Conservation (phyloP, 2,797 vertebrate species). For the Myotis findleyi region DNA sequence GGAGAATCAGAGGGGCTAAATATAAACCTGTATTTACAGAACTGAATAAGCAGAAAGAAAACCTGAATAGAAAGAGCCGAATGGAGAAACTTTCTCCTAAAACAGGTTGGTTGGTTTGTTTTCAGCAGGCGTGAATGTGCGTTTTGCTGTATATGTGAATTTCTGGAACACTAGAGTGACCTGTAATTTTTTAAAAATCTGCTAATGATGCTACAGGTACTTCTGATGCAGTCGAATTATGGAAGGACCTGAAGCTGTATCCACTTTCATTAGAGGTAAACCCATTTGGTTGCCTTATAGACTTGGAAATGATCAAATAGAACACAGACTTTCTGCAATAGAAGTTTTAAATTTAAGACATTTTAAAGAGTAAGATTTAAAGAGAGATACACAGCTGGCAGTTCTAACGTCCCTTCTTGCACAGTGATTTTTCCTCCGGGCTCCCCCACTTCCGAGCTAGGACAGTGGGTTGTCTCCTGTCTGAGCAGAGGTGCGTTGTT, state of each 20-base stretch:
- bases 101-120: background rate
- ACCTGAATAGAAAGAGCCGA: slow-evolving; percentile 43
- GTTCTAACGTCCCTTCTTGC: too few species aligned
- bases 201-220: background rate
- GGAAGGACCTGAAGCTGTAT: background rate
- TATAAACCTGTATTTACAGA: slow-evolving; percentile 70
- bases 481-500: too few species aligned
- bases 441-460: too few species aligned
- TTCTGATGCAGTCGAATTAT: background rate
- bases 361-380: background rate
- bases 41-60: slow-evolving; percentile 54
- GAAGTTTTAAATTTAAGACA: background rate
- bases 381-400: too few species aligned
- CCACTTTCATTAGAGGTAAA: background rate
- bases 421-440: too few species aligned
- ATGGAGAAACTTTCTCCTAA: slow-evolving; percentile 16
- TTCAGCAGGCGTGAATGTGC: background rate
- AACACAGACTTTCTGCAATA: background rate
- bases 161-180: slow-evolving; percentile 3
- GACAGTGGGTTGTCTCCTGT: too few species aligned
- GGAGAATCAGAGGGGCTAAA: slow-evolving; percentile 65
- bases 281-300: background rate
- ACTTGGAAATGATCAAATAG: background rate
- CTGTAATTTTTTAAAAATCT: slow-evolving; percentile 27
- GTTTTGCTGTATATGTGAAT: slow-evolving; percentile 34